Percentiles rank a stretch among this genome's conserved stretches.
Evolutionary conservation across 2,113 vertebrate genomes (phyloP).

Genomic region (Anarrhichthys ocellatus): DNA sequence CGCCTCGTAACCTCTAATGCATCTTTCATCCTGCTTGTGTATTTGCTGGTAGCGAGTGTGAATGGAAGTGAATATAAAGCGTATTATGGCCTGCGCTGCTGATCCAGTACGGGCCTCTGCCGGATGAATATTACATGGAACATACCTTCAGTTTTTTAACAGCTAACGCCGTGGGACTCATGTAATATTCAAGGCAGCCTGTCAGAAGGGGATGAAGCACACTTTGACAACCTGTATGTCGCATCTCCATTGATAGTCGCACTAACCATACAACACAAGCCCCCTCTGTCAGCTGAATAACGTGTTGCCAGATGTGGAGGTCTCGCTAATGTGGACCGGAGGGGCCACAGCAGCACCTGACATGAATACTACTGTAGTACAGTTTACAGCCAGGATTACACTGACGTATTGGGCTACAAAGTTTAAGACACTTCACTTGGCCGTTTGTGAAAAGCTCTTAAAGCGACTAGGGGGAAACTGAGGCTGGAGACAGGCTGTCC

Average conservation of each 20-base stretch:
- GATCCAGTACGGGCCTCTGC: slow-evolving; percentile 13
- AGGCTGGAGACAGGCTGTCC: neutral
- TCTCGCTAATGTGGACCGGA: slow-evolving; percentile 7
- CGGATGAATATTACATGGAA: slow-evolving; percentile 61
- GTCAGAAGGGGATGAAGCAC: slow-evolving; percentile 38
- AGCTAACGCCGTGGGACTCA: slow-evolving; percentile 23
- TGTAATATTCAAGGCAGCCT: slow-evolving; percentile 50
- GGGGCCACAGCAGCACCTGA: slow-evolving; percentile 35
- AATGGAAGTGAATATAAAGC: slow-evolving; percentile 32
- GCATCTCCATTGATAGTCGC: slow-evolving; percentile 21
- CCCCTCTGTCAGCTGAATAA: slow-evolving; percentile 28
- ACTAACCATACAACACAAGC: neutral
- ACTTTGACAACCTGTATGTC: slow-evolving; percentile 28
- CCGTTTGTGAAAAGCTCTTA: slow-evolving; percentile 8
- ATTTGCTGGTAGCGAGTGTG: slow-evolving; percentile 22
- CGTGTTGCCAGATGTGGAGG: slow-evolving; percentile 41
- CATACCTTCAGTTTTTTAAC: slow-evolving; percentile 44
- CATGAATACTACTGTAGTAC: slow-evolving; percentile 14
- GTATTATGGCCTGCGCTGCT: slow-evolving; percentile 23
- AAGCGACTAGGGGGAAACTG: neutral
- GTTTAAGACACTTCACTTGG: slow-evolving; percentile 10
- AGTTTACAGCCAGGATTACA: slow-evolving; percentile 19
- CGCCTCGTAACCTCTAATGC: slow-evolving; percentile 14
- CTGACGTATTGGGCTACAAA: neutral
- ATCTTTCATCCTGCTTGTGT: slow-evolving; percentile 45